These are phyloP conservation scores for Oryzias melastigma DNA, from an alignment of 2,113 vertebrate genomes.

Conservation along the genomic window DNA sequence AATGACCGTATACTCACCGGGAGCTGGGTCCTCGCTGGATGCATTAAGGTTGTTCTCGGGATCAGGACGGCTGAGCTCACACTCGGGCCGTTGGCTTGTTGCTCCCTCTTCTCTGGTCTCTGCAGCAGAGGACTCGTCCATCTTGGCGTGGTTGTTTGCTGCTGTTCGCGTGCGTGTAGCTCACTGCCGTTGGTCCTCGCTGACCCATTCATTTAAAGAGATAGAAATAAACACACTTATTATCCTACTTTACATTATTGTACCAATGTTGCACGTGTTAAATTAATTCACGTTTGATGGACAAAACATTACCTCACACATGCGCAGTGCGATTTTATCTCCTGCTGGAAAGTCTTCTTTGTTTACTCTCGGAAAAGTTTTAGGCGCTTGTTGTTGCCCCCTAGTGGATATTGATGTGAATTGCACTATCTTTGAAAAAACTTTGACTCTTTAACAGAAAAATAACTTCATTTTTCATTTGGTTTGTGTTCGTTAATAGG, in stretches of 20 bases:
- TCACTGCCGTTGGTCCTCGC: conserved; percentile 1
- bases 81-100: neutral
- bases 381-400: neutral
- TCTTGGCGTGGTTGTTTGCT: conserved; percentile 47
- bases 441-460: neutral
- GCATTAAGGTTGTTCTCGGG: neutral
- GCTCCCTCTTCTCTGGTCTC: conserved; percentile 14
- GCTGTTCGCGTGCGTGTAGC: conserved; percentile 24
- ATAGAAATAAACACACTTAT: too few species aligned
- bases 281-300: neutral
- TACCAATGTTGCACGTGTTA: too few species aligned
- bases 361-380: neutral
- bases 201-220: too few species aligned
- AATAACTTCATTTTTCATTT: too few species aligned
- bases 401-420: neutral
- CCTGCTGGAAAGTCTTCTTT: neutral
- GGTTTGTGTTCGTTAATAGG: too few species aligned
- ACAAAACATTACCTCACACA: neutral
- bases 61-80: too few species aligned
- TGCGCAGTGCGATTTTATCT: conserved; percentile 1
- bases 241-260: too few species aligned
- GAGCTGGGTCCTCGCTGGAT: conserved; percentile 1
- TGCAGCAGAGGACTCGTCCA: conserved; percentile 50
- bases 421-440: neutral
- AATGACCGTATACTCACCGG: conserved; percentile 26